Conservation (phyloP, 1,140 invertebrate genomes). For the Eciton burchellii region DNA sequence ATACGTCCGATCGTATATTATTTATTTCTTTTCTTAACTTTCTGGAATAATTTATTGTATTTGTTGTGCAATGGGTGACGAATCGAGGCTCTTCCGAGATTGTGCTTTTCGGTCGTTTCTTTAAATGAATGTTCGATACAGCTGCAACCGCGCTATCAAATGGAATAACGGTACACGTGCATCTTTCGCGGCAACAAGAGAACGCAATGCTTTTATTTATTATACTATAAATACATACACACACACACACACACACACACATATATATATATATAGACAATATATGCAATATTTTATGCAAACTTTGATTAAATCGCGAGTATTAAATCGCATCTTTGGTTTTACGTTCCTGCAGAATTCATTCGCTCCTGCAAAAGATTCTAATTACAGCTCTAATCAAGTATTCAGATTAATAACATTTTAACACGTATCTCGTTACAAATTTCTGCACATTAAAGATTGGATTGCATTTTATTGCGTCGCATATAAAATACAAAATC, state of each 20-base stretch:
- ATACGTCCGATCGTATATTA: too few relatives aligned
- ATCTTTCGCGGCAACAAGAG: constrained; percentile 1
- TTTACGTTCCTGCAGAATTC: neutral
- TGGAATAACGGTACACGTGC: constrained; percentile 1
- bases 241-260: too few relatives aligned
- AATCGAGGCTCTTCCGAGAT: neutral
- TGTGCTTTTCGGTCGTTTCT: neutral
- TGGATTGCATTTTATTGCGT: neutral
- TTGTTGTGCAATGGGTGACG: too few relatives aligned
- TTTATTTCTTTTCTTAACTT: neutral
- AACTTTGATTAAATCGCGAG: neutral
- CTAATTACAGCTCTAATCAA: neutral
- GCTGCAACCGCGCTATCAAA: neutral
- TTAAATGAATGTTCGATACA: constrained; percentile 17
- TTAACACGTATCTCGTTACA: neutral
- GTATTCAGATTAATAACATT: neutral
- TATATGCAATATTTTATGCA: neutral
- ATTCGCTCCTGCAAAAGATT: neutral
- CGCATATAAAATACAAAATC: constrained; percentile 5
- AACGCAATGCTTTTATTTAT: neutral
- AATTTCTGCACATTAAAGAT: neutral
- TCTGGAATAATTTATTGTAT: neutral
- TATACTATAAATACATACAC: too few relatives aligned
- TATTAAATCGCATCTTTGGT: neutral
- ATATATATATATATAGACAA: too few relatives aligned